phyloP scores from a whole-genome alignment of 2,888 invertebrate genomes.

The Melanargia galathea region DNA sequence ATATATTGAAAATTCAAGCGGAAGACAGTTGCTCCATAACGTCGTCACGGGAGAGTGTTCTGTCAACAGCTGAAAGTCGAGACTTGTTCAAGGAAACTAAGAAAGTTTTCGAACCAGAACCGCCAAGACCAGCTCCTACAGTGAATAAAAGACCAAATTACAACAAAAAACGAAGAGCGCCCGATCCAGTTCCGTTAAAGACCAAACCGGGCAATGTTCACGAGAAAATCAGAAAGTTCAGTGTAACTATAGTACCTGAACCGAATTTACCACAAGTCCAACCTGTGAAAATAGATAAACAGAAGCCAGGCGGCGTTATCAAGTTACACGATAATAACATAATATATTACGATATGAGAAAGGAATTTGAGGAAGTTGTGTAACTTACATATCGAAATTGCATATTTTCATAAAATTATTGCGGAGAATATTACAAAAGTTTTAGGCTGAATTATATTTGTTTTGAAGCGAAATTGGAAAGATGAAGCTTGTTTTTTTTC shows the following conservation, averaged over 20 bases:
- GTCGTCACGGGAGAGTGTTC: constrained; percentile 50
- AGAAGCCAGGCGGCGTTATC: constrained; percentile 55
- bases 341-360: constrained; percentile 63
- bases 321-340: constrained; percentile 62
- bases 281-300: constrained; percentile 51
- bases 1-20: constrained; percentile 67
- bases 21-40: constrained; percentile 69
- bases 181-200: constrained; percentile 49
- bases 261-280: constrained; percentile 50
- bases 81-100: constrained; percentile 63
- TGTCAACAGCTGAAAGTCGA: constrained; percentile 37
- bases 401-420: neutral
- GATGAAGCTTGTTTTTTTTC: constrained; percentile 27
- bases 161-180: constrained; percentile 41
- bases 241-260: constrained; percentile 57
- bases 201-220: constrained; percentile 67
- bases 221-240: constrained; percentile 74
- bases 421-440: neutral
- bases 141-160: constrained; percentile 50
- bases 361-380: constrained; percentile 70
- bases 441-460: constrained; percentile 1
- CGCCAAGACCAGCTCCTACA: constrained; percentile 41
- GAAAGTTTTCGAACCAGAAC: constrained; percentile 62
- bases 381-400: constrained; percentile 44
- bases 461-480: constrained; percentile 22